A percentile compares a stretch with the other conserved stretches of the same genome.
These are phyloP conservation scores for Neolamprologus modestus DNA, from an alignment of 2,113 vertebrate species.

Conservation along the genomic window DNA sequence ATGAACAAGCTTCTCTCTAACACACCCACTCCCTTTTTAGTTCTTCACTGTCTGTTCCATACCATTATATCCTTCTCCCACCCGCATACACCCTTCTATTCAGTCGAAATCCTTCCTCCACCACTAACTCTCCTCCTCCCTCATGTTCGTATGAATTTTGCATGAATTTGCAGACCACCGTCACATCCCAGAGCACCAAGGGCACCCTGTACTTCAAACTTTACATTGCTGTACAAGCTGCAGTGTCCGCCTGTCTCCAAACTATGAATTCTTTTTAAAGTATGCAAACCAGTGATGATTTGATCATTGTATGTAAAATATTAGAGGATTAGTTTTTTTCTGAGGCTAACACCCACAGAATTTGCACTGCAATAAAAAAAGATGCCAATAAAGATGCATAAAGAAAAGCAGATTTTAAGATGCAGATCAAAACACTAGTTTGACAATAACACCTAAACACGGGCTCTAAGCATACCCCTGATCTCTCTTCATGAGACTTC, in stretches of 20 bases:
- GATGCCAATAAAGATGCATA: not conserved
- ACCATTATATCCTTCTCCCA: conserved; percentile 58
- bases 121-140: not conserved
- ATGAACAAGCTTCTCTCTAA: conserved; percentile 64
- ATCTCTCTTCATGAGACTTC: not conserved
- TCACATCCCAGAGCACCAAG: conserved; percentile 54
- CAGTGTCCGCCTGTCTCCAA: not conserved
- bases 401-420: not conserved
- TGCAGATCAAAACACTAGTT: not conserved
- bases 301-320: not conserved
- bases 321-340: not conserved
- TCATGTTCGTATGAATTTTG: not conserved
- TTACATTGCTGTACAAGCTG: not conserved
- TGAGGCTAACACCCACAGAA: not conserved
- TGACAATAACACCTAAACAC: not conserved
- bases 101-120: conserved; percentile 2
- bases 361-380: not conserved
- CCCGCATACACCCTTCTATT: conserved; percentile 8
- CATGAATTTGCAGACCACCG: conserved; percentile 33
- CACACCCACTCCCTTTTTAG: conserved; percentile 48
- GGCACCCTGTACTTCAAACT: conserved; percentile 1
- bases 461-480: not conserved
- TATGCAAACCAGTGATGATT: not conserved
- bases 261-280: not conserved
- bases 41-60: conserved; percentile 44